Evolutionary conservation across 1,140 invertebrate species (phyloP), one percentile per base, ranked within the genome.

Genomic region (Hestina assimilis): DNA sequence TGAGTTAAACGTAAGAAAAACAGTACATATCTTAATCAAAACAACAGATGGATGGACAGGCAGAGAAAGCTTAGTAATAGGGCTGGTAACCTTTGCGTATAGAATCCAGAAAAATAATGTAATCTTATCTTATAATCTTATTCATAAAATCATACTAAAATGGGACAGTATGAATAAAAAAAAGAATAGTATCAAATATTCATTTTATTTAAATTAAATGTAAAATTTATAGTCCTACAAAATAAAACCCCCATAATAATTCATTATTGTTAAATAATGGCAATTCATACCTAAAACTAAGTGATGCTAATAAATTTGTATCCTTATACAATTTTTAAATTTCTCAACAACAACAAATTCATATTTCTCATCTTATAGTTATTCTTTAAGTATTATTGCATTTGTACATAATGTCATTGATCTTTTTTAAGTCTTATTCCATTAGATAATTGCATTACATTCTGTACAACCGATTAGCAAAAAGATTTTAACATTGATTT

Each of bases 331-430:
- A 43, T 41, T 69, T 76, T 66, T 68, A 75, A 77, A 74, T 19
- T 71, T 69, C 66, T 73, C 58, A 76, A 75, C 66, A 75, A 67
- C 75, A 81, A 79, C 75, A 76, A 68, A 71, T 75, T 72, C 61
- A 75, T 78, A 33, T 21, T 63, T 45, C 29, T 31, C 38, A 50
- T 54, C 35, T 50, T 31, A 54, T 43, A 35, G 11, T 43, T 54
- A 35, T 38, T 14, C 43, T 61, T 38, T 52, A 58, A 51, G 55
- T 57, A 50, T 65, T 52, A 64, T 52, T 58, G 54, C 53, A 64
- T 65, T 78, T 72, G 70, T 77, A 80, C 70, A 79, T 69, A 66
- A 57, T 59, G 59, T 65, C 59, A 59, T 61, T 56, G 52, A n/a
- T n/a, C n/a, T n/a, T 63, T 45, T 54, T 59, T 66, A 43, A 66